phyloP scores from a whole-genome alignment of 2,113 vertebrate genomes.

The Dromas ardeola region DNA sequence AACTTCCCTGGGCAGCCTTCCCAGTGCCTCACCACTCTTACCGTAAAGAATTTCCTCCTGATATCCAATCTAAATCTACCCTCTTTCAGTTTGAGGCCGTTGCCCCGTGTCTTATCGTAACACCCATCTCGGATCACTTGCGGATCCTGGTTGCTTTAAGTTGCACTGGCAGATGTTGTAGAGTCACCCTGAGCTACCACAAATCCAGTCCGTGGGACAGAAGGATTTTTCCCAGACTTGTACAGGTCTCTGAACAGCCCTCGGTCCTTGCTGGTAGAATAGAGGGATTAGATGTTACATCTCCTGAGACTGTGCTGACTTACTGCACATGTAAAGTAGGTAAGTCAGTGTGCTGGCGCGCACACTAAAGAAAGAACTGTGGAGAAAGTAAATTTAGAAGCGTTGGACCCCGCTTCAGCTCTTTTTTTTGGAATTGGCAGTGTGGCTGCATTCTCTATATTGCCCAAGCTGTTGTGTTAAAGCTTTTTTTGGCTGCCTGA shows the following conservation, averaged over 20 bases:
- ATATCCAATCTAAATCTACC: too few species aligned
- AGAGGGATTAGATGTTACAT: not conserved
- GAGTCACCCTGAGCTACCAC: not conserved
- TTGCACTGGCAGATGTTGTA: not conserved
- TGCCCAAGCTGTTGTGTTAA: not conserved
- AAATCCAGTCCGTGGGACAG: not conserved
- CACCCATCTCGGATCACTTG: not conserved
- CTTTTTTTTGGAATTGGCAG: not conserved
- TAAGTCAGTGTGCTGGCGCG: not conserved
- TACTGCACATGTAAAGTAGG: accelerated
- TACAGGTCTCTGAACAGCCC: not conserved
- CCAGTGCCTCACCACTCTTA: too few species aligned
- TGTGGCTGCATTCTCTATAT: not conserved
- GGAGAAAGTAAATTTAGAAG: not conserved
- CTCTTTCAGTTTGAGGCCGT: too few species aligned
- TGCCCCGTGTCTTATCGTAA: too few species aligned
- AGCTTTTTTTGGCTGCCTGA: not conserved
- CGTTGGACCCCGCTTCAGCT: not conserved
- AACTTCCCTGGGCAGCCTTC: too few species aligned
- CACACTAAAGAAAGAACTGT: not conserved
- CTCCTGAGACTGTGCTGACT: not conserved
- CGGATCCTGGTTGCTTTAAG: not conserved
- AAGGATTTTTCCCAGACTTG: not conserved
- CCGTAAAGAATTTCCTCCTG: too few species aligned
- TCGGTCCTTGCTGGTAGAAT: not conserved